Evolutionary conservation across 2,797 vertebrate species (phyloP).

Genomic region (Perodicticus potto): DNA sequence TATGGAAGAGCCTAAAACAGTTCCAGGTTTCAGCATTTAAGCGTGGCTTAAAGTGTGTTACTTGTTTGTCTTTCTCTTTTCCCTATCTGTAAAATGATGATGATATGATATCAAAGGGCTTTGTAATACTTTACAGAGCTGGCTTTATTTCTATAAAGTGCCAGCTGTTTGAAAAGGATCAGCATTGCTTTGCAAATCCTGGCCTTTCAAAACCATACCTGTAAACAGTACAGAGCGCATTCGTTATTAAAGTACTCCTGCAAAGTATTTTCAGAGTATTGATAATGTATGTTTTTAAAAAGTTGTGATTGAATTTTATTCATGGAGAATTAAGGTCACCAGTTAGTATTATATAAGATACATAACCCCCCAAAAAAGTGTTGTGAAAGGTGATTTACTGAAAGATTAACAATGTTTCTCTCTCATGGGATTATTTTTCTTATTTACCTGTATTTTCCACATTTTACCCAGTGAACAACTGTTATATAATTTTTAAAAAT

Average conservation of each 20-base stretch:
- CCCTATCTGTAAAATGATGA: neutral
- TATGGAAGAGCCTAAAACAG: neutral
- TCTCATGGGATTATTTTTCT: neutral
- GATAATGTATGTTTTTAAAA: neutral
- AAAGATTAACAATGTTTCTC: neutral
- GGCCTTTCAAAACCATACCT: neutral
- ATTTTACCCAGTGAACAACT: neutral
- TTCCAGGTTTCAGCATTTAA: neutral
- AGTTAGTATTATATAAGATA: neutral
- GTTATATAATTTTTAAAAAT: neutral
- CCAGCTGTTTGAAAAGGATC: neutral
- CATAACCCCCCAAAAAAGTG: neutral
- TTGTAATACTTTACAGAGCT: neutral
- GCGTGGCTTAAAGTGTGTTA: no score
- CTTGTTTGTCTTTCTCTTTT: neutral
- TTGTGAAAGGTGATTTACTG: neutral
- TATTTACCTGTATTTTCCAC: constrained; percentile 15
- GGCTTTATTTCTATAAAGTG: neutral
- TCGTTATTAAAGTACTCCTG: neutral
- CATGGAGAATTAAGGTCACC: neutral
- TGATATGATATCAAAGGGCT: neutral
- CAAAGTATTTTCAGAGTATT: neutral
- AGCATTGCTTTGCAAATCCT: neutral
- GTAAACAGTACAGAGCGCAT: no score
- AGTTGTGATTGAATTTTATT: neutral